phyloP scores from a whole-genome alignment of 2,888 invertebrate species.

The Clostera curtula region DNA sequence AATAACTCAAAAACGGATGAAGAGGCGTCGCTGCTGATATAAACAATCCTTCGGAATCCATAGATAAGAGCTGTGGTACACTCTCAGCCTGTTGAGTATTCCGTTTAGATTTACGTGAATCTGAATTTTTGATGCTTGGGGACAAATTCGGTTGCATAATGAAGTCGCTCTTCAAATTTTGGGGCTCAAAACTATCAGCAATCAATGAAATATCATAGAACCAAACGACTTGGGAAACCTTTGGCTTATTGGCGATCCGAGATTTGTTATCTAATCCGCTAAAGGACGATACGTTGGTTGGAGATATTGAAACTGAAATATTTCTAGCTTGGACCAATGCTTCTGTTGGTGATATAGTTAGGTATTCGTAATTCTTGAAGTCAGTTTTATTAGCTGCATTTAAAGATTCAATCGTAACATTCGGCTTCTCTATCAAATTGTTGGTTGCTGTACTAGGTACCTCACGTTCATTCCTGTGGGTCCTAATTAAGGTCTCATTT shows the following conservation, averaged over 20 bases:
- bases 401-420: constrained; percentile 10
- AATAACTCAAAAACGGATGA: constrained; percentile 47
- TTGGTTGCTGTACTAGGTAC: constrained; percentile 36
- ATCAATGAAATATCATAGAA: constrained; percentile 40
- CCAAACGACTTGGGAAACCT: constrained; percentile 30
- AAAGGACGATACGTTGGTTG: too few relatives aligned
- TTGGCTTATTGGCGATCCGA: constrained; percentile 17
- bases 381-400: constrained; percentile 16
- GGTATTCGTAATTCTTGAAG: constrained; percentile 18
- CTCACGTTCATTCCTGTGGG: constrained; percentile 14
- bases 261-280: too few relatives aligned
- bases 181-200: constrained; percentile 27
- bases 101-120: constrained; percentile 9
- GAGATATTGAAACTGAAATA: too few relatives aligned
- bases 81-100: constrained; percentile 10
- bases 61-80: constrained; percentile 30
- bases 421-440: constrained; percentile 5
- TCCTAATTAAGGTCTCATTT: constrained; percentile 13
- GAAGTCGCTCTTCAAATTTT: constrained; percentile 23
- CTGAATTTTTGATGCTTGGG: constrained; percentile 4
- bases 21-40: constrained; percentile 40
- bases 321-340: constrained; percentile 1
- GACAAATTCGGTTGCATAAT: constrained; percentile 12
- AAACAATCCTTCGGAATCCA: constrained; percentile 49
- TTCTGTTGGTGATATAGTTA: constrained; percentile 6